Evolutionary conservation across 2,113 vertebrate genomes (phyloP).

Genomic region (Corynorhinus townsendii): DNA sequence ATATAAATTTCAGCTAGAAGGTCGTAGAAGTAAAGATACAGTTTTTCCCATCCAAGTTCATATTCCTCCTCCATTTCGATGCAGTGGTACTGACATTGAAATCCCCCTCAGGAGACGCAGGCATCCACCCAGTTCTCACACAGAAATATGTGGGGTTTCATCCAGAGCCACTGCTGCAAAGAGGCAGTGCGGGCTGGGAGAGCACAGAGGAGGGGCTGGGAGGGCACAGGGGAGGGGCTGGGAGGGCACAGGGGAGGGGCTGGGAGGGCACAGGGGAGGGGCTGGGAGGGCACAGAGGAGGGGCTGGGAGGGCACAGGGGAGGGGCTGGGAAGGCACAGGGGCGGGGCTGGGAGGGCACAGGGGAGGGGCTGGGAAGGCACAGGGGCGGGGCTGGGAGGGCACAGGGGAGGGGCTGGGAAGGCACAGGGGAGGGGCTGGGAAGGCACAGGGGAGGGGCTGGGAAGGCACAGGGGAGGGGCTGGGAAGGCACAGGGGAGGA

Average conservation of each 20-base stretch:
- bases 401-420: too few relatives aligned
- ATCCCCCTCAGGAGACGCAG: background rate
- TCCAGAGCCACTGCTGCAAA: accelerated
- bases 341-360: background rate
- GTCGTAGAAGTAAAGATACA: background rate
- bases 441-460: background rate
- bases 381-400: too few relatives aligned
- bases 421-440: background rate
- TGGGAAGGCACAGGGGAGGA: background rate
- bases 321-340: too few relatives aligned
- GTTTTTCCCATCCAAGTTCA: background rate
- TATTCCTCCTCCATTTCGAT: background rate
- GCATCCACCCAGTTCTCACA: background rate
- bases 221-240: background rate
- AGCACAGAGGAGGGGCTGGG: background rate
- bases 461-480: too few relatives aligned
- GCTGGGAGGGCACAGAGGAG: too few relatives aligned
- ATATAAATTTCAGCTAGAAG: background rate
- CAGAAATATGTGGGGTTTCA: background rate
- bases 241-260: background rate
- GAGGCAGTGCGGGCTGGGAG: background rate
- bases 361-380: background rate
- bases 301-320: accelerated
- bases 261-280: too few relatives aligned
- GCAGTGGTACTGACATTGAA: background rate